These are phyloP conservation scores for Drosophila mojavensis DNA, from an alignment of 1,140 invertebrate species.

Conservation along the genomic window DNA sequence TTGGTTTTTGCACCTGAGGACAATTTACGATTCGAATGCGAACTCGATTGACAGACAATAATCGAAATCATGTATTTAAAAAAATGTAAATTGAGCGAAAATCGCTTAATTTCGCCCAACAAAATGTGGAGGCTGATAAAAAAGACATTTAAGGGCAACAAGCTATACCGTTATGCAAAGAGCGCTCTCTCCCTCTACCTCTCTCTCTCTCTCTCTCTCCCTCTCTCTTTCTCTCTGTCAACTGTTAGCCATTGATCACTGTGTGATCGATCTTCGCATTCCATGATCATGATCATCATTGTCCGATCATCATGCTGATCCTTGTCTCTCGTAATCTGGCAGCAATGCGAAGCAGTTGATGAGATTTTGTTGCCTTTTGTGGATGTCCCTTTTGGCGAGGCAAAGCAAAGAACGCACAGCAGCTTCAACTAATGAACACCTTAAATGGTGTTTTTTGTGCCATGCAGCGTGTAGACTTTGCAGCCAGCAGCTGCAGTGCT, in stretches of 20 bases:
- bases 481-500: not conserved
- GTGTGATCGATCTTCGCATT: slow-evolving; percentile 34
- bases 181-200: slow-evolving; percentile 9
- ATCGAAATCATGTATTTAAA: slow-evolving; percentile 57
- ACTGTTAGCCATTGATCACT: slow-evolving; percentile 56
- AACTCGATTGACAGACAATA: slow-evolving; percentile 64
- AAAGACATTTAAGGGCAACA: slow-evolving; percentile 47
- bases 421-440: slow-evolving; percentile 72
- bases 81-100: slow-evolving; percentile 79
- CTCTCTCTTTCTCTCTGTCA: slow-evolving; percentile 3
- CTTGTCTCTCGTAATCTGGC: slow-evolving; percentile 53
- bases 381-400: slow-evolving; percentile 60
- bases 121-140: slow-evolving; percentile 7
- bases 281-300: slow-evolving; percentile 9
- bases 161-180: slow-evolving; percentile 55
- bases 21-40: slow-evolving; percentile 40
- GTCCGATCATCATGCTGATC: slow-evolving; percentile 44
- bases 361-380: slow-evolving; percentile 77
- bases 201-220: not conserved
- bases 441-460: slow-evolving; percentile 61
- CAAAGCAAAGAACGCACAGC: not conserved
- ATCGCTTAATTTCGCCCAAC: slow-evolving; percentile 68
- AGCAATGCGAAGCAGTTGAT: slow-evolving; percentile 61
- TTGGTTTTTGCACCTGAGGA: slow-evolving; percentile 58
- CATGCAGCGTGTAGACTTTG: slow-evolving; percentile 48